Evolutionary conservation across 1,140 invertebrate species (phyloP).

Genomic region (Manduca sexta): DNA sequence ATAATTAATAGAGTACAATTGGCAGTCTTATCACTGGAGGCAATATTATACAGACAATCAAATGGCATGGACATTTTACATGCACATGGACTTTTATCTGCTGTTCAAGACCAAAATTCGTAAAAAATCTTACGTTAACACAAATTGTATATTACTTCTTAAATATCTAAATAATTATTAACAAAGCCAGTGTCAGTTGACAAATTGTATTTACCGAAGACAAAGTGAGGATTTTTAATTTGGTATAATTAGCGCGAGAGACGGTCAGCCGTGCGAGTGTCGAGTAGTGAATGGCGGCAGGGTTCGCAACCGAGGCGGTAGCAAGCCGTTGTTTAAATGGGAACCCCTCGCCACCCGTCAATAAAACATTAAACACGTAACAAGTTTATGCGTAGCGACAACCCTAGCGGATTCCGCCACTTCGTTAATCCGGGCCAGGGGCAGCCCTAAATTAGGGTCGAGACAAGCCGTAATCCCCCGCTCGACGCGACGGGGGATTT

Average conservation of each 20-base stretch:
- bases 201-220: too few species aligned
- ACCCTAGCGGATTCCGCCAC: conserved; percentile 70
- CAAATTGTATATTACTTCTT: too few species aligned
- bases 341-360: conserved; percentile 63
- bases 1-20: too few species aligned
- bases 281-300: conserved; percentile 6
- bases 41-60: too few species aligned
- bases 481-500: conserved; percentile 71
- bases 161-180: too few species aligned
- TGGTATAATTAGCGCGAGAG: conserved; percentile 4
- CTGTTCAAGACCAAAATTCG: too few species aligned
- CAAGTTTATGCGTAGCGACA: conserved; percentile 70
- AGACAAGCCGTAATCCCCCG: conserved; percentile 71
- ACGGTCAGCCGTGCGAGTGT: conserved; percentile 10
- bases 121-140: too few species aligned
- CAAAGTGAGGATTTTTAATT: neutral
- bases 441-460: conserved; percentile 72
- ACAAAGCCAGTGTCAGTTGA: too few species aligned
- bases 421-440: conserved; percentile 71
- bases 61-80: too few species aligned
- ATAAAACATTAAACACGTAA: conserved; percentile 73
- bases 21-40: too few species aligned
- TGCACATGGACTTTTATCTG: too few species aligned
- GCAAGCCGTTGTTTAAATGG: conserved; percentile 60
- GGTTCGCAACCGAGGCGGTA: conserved; percentile 11